phyloP scores from a whole-genome alignment of 2,888 invertebrate species.

The Aleiodes leptofemur region DNA sequence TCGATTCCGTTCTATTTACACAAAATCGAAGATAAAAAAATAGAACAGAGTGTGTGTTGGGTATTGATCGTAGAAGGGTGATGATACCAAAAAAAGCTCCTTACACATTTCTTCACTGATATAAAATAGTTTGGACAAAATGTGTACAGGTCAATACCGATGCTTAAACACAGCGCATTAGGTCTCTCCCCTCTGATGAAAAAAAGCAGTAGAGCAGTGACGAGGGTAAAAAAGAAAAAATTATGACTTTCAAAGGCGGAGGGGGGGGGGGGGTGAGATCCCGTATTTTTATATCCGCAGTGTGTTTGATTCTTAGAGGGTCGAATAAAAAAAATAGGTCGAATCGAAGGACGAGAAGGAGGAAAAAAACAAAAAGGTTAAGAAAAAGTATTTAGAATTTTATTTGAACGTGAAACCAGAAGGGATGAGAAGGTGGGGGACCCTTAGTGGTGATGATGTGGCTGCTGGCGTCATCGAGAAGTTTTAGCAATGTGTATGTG shows the following conservation, averaged over 20 bases:
- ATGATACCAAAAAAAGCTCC: constrained; percentile 10
- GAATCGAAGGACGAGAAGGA: constrained; percentile 33
- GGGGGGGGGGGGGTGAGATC: neutral
- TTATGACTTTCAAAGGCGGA: neutral
- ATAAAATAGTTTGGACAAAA: neutral
- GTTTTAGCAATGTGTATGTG: constrained; percentile 1
- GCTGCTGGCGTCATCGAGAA: constrained; percentile 23
- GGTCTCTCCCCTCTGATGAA: neutral
- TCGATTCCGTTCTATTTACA: neutral
- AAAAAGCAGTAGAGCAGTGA: constrained; percentile 13
- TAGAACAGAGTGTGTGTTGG: too few species aligned
- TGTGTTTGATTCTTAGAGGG: constrained; percentile 11
- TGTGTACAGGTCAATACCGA: neutral
- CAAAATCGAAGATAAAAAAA: too few species aligned
- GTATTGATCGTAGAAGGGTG: constrained; percentile 5
- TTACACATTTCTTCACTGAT: neutral
- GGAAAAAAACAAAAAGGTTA: constrained; percentile 21
- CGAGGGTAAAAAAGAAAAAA: constrained; percentile 26
- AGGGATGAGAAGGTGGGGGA: neutral
- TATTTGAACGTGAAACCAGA: neutral
- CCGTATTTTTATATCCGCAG: constrained; percentile 41
- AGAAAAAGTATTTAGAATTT: constrained; percentile 37
- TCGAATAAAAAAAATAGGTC: constrained; percentile 35
- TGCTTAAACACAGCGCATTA: too few species aligned
- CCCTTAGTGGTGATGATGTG: constrained; percentile 4